A percentile compares a stretch with the other conserved stretches of the same genome.
These are phyloP conservation scores for Passerculus sandwichensis DNA, from an alignment of 2,797 vertebrate species.

Conservation along the genomic window DNA sequence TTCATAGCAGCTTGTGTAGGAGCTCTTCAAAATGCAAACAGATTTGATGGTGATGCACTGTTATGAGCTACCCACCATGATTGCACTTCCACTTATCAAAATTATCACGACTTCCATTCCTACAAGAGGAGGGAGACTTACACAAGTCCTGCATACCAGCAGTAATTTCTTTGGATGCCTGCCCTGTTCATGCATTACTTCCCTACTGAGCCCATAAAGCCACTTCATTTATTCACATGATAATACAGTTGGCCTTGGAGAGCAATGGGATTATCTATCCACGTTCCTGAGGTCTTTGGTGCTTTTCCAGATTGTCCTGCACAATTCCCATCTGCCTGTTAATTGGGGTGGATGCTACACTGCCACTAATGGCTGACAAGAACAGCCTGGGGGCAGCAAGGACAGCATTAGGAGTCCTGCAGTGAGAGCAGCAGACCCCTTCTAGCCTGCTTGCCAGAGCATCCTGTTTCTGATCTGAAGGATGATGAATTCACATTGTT, in stretches of 20 bases:
- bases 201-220: not conserved
- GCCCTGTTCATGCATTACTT: not conserved
- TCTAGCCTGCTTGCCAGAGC: not conserved
- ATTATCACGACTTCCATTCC: conserved; percentile 22
- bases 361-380: not conserved
- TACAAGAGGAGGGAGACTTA: conserved; percentile 36
- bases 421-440: not conserved
- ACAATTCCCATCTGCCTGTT: not conserved
- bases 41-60: not conserved
- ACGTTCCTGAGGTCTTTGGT: rapidly evolving
- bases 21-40: conserved; percentile 27
- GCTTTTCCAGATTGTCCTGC: not conserved
- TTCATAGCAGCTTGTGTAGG: conserved; percentile 12
- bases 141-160: not conserved
- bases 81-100: conserved; percentile 5
- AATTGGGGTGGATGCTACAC: not conserved
- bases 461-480: not conserved
- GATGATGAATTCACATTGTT: not conserved
- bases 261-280: rapidly evolving
- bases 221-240: not conserved
- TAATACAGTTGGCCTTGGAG: not conserved
- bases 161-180: not conserved
- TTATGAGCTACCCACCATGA: not conserved
- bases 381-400: too few relatives aligned
- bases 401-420: rapidly evolving